Evolutionary conservation across 2,113 vertebrate genomes (phyloP).

Genomic region (Ciconia stormi): DNA sequence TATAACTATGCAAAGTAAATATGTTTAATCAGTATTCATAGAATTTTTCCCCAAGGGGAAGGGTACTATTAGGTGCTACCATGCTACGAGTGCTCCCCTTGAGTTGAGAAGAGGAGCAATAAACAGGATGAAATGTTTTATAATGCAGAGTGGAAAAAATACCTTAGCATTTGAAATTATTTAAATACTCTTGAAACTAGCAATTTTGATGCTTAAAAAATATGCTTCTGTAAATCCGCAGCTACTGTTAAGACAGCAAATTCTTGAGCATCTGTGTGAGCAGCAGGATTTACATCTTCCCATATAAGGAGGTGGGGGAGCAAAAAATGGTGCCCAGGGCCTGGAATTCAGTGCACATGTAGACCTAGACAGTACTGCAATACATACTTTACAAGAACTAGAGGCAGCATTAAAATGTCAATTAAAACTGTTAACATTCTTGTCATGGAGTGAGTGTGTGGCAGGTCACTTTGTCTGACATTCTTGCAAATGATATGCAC

Average conservation of each 20-base stretch:
- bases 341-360: neutral
- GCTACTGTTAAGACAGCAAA: neutral
- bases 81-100: neutral
- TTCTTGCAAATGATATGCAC: neutral
- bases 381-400: fast-evolving
- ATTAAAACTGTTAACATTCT: neutral
- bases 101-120: neutral
- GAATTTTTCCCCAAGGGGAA: neutral
- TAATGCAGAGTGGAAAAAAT: neutral
- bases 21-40: neutral
- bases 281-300: neutral
- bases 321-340: neutral
- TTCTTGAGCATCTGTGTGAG: neutral
- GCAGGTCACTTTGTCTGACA: neutral
- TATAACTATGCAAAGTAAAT: neutral
- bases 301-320: no score
- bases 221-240: neutral
- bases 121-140: neutral
- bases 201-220: neutral
- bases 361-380: neutral
- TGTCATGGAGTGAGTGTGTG: neutral
- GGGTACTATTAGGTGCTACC: neutral
- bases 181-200: neutral
- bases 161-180: neutral
- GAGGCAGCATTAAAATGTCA: neutral